phyloP scores from a whole-genome alignment of 2,888 invertebrate species.

The Resseliella maxima region DNA sequence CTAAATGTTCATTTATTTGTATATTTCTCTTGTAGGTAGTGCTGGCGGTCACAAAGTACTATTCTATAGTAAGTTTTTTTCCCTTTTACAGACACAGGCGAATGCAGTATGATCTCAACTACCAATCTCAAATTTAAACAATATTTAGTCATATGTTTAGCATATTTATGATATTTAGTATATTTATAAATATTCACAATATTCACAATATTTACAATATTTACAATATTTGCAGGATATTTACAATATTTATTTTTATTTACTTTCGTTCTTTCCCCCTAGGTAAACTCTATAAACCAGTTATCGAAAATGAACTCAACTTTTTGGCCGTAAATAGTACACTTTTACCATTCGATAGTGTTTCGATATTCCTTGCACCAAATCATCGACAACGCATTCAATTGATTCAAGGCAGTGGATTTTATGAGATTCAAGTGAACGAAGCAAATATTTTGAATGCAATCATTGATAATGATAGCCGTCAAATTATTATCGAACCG shows the following conservation, averaged over 20 bases:
- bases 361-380: slow-evolving; percentile 65
- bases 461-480: slow-evolving; percentile 63
- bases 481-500: slow-evolving; percentile 64
- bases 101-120: no score
- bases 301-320: slow-evolving; percentile 67
- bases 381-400: slow-evolving; percentile 63
- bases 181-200: no score
- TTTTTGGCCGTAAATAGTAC: slow-evolving; percentile 67
- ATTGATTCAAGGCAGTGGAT: slow-evolving; percentile 66
- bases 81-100: no score
- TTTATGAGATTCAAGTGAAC: slow-evolving; percentile 65
- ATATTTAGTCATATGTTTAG: no score
- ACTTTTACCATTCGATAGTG: slow-evolving; percentile 64
- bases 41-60: slow-evolving; percentile 42
- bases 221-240: no score
- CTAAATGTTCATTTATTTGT: no score
- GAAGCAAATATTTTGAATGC: slow-evolving; percentile 64
- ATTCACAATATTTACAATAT: no score
- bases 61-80: no score
- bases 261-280: no score
- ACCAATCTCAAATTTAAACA: no score
- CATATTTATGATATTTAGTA: no score
- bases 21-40: slow-evolving; percentile 20
- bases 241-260: no score
- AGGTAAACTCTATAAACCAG: slow-evolving; percentile 62